These are phyloP conservation scores for Meloidogyne hapla DNA, from an alignment of 1,140 invertebrate genomes.

Conservation along the genomic window DNA sequence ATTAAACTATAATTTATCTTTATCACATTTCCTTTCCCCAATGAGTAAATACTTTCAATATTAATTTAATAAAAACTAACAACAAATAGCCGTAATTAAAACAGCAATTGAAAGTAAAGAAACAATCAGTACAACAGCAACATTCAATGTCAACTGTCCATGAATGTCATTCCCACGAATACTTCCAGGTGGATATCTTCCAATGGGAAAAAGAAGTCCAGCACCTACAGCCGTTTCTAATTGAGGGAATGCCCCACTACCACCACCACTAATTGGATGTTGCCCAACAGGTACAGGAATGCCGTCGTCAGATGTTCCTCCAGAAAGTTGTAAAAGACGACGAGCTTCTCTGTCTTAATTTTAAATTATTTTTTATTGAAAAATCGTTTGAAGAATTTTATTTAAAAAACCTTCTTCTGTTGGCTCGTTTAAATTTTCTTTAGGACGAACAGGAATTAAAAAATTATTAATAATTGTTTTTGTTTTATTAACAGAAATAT, in stretches of 20 bases:
- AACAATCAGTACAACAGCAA: conserved; percentile 37
- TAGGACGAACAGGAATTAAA: not conserved
- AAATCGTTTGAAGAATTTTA: not conserved
- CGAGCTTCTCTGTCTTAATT: conserved; percentile 20
- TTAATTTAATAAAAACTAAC: conserved; percentile 24
- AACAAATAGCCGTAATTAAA: conserved; percentile 40
- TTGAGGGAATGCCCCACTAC: conserved; percentile 10
- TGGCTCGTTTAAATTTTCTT: conserved; percentile 6
- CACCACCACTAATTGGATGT: not conserved
- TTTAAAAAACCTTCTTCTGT: conserved; percentile 6
- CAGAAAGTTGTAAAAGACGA: conserved; percentile 23
- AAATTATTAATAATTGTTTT: not conserved
- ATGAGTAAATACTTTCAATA: too few species aligned
- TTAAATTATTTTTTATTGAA: too few species aligned
- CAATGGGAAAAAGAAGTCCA: conserved; percentile 17
- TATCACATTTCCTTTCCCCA: too few species aligned
- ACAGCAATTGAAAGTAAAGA: conserved; percentile 36
- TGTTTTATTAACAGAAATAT: not conserved
- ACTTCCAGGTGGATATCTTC: conserved; percentile 5
- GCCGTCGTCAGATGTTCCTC: not conserved
- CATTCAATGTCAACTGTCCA: conserved; percentile 34
- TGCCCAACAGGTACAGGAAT: conserved; percentile 20
- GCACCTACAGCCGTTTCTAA: not conserved
- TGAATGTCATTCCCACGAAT: not conserved
- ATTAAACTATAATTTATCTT: too few species aligned